These are phyloP conservation scores for Protosalanx chinensis DNA, from an alignment of 2,797 vertebrate genomes.

Conservation along the genomic window DNA sequence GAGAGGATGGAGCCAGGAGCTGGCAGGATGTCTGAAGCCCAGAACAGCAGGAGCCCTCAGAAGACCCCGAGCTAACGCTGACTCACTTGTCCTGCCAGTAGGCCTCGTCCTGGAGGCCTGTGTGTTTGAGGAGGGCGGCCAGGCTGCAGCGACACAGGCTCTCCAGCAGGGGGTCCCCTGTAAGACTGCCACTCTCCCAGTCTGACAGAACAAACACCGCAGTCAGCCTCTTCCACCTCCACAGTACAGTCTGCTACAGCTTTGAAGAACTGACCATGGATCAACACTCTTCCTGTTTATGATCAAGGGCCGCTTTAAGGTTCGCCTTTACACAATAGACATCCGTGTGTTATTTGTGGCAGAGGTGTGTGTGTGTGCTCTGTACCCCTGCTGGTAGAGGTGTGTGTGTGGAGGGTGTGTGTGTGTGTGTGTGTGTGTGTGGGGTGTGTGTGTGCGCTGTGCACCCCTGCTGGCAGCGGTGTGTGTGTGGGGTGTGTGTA, in stretches of 20 bases:
- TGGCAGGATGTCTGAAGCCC: not conserved
- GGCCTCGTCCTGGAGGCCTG: slow-evolving; percentile 73
- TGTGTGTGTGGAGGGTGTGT: not conserved
- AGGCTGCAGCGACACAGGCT: slow-evolving; percentile 76
- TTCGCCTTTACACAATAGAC: not conserved
- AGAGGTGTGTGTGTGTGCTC: not conserved
- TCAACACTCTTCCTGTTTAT: too few species aligned
- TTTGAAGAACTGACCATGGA: too few species aligned
- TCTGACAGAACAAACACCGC: slow-evolving; percentile 52
- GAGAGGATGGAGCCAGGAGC: not conserved
- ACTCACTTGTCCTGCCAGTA: slow-evolving; percentile 73
- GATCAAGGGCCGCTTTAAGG: too few species aligned
- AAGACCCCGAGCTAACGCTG: not conserved
- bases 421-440: too few species aligned
- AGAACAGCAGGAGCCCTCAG: too few species aligned
- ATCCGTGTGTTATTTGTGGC: not conserved
- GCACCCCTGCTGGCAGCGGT: too few species aligned
- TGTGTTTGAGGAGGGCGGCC: slow-evolving; percentile 78
- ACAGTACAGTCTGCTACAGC: not conserved
- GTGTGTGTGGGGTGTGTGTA: not conserved
- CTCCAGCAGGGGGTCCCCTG: slow-evolving; percentile 70
- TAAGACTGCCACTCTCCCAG: slow-evolving; percentile 70
- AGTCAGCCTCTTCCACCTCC: not conserved
- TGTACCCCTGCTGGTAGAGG: not conserved
- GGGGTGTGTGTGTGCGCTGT: too few species aligned